phyloP scores from a whole-genome alignment of 2,113 vertebrate genomes.

The Semnornis frantzii region DNA sequence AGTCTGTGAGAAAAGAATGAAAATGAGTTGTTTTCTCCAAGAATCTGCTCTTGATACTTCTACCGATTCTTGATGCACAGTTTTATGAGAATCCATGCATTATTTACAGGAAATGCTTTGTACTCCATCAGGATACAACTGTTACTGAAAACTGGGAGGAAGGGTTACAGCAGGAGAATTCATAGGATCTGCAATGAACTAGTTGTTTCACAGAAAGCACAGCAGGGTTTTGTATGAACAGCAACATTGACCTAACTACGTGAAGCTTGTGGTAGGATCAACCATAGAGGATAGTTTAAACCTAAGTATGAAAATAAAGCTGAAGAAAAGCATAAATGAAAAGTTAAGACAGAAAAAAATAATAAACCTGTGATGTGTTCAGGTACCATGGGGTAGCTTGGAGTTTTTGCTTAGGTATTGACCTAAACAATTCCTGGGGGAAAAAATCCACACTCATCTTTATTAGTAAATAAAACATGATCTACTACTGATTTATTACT shows the following conservation, averaged over 20 bases:
- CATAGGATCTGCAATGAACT: background rate
- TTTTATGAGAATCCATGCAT: background rate
- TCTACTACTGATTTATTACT: too few species aligned
- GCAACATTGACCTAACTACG: background rate
- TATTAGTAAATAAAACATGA: background rate
- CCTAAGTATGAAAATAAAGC: background rate
- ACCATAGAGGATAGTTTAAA: background rate
- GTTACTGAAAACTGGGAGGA: background rate
- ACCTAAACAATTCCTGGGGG: background rate
- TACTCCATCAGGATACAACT: background rate
- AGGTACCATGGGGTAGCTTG: background rate
- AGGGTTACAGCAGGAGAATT: background rate
- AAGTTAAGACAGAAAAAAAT: background rate
- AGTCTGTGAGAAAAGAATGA: background rate
- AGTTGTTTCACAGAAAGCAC: background rate
- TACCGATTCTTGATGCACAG: background rate
- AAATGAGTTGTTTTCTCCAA: background rate
- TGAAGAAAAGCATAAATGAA: background rate
- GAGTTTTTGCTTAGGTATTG: background rate
- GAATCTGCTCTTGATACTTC: background rate
- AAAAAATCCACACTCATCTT: background rate
- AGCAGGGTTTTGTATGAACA: background rate
- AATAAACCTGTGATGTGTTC: background rate
- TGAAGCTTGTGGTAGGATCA: background rate
- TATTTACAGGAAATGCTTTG: constrained; percentile 19